Evolutionary conservation across 2,797 vertebrate species (phyloP).

Genomic region (Aldrovandia affinis): DNA sequence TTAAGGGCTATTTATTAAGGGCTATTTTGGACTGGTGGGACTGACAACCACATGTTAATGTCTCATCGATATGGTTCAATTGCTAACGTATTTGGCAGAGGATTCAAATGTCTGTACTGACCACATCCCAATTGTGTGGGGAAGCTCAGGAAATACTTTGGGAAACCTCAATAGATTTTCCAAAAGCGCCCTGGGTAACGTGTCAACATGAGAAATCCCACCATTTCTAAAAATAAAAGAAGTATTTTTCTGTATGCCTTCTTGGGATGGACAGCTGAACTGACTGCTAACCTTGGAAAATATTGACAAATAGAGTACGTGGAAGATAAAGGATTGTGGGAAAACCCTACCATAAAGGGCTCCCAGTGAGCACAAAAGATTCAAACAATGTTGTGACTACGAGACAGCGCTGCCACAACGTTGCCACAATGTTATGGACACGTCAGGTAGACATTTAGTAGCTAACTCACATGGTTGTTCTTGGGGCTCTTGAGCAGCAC

Average conservation of each 20-base stretch:
- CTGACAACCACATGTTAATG: not conserved
- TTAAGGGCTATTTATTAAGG: not conserved
- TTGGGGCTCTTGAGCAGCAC: constrained; percentile 70
- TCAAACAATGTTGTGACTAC: not conserved
- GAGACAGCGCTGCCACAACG: not conserved
- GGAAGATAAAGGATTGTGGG: not conserved
- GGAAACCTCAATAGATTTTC: not conserved
- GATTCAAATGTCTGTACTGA: not conserved
- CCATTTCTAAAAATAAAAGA: not conserved
- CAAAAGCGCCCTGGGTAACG: not conserved
- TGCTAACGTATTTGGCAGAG: not conserved
- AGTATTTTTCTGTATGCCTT: not conserved
- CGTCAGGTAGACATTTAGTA: not conserved
- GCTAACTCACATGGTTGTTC: constrained; percentile 63
- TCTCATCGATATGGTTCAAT: not conserved
- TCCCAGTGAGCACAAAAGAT: not conserved
- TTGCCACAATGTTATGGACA: not conserved
- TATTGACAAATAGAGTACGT: not conserved
- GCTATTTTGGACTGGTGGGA: not conserved
- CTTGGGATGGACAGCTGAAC: not conserved
- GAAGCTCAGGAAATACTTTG: not conserved
- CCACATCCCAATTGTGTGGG: not conserved
- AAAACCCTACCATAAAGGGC: not conserved
- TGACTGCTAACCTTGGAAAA: not conserved
- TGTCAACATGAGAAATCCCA: not conserved